Base-by-base conservation (phyloP, 2,888 invertebrate genomes). In the Amblyjoppa fuscipennis region DNA sequence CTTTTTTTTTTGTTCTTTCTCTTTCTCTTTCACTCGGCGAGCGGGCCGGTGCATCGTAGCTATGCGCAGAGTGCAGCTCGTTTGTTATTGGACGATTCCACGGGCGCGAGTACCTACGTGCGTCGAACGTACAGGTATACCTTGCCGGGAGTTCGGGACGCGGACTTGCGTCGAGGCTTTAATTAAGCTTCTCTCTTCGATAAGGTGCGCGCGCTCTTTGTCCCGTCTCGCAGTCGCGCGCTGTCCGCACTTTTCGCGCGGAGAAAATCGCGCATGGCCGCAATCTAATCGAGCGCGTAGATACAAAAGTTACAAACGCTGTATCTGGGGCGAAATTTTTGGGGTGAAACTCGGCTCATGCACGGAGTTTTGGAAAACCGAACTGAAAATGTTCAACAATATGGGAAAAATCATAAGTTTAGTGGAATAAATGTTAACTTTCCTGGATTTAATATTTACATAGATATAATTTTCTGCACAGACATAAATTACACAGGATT, bases 21-120 rank as follows among this genome's bases (percentile, higher is more conserved):
- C 28, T 69, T 41, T 41, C 41, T 41, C 61, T 61, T 53, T 61
- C 61, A 2, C 61, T 31, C 61, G 61, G 28, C 13, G 13, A 31
- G 9, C 61, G 7, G 25, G 2, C 31, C 31, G 38, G 53, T 31
- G 34, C 53, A 66, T 45, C 80, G 45, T n/a, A 61, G 28, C 71
- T 69, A 16, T 61, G 45, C 34, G 45, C 73, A 56, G 61, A 87
- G 84, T 82, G 85, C 81, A 70, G 74, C 82, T 86, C 86, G 81
- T 87, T 87, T 82, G 84, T 89, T 88, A 88, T 85, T 87, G 83
- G 71, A 45, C 61, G 84, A 87, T 87, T 83, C 41, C 73, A 34
- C 61, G 11, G 31, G 28, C 34, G 13, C 56, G 25, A n/a, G 56
- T 69, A 56, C 28, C 16, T 31, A 45, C 31, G 64, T 45, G 77